phyloP scores from a whole-genome alignment of 2,113 vertebrate species.

The Hippocampus guttulatus region DNA sequence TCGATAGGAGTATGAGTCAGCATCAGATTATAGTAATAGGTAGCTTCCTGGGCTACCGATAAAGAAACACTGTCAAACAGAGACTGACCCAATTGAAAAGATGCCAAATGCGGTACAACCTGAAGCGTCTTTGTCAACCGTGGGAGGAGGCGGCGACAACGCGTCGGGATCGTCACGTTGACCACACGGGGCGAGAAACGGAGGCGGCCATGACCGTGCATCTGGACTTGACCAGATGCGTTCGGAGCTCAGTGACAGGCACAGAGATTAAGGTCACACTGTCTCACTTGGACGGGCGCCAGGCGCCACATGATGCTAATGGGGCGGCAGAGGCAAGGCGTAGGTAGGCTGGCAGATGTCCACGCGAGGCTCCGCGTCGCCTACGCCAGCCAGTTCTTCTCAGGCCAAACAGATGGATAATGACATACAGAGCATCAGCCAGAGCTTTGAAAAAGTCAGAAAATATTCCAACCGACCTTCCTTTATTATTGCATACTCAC shows the following conservation, averaged over 20 bases:
- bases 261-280: conserved; percentile 61
- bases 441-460: background rate
- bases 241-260: conserved; percentile 34
- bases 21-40: conserved; percentile 49
- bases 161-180: conserved; percentile 31
- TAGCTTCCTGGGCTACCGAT: conserved; percentile 20
- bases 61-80: background rate
- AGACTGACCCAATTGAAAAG: background rate
- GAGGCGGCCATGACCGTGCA: conserved; percentile 12
- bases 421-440: conserved; percentile 13
- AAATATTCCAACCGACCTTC: background rate
- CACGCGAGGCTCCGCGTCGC: conserved; percentile 3
- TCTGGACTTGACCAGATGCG: conserved; percentile 54
- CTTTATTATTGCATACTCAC: background rate
- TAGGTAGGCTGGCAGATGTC: conserved; percentile 46
- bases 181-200: conserved; percentile 11
- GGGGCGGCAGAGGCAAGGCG: conserved; percentile 32
- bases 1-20: conserved; percentile 27
- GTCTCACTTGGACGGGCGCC: conserved; percentile 56
- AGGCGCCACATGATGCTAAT: conserved; percentile 59
- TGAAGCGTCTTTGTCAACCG: no score
- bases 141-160: conserved; percentile 25
- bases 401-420: conserved; percentile 19
- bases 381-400: conserved; percentile 17
- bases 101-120: background rate